phyloP scores from a whole-genome alignment of 2,797 vertebrate genomes.

The Enteromius argenteus region DNA sequence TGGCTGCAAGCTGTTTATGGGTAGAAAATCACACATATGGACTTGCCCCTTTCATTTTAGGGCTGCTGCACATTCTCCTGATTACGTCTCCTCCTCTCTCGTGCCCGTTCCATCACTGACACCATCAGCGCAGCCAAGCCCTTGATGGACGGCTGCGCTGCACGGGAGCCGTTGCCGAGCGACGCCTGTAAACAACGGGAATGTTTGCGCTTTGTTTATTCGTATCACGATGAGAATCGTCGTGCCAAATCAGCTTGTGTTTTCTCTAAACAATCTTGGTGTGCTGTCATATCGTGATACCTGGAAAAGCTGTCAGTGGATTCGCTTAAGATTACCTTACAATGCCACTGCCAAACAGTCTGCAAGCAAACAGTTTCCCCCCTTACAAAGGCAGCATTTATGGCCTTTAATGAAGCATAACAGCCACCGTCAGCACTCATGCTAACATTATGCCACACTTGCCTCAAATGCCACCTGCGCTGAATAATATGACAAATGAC shows the following conservation, averaged over 20 bases:
- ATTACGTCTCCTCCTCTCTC: slow-evolving; percentile 40
- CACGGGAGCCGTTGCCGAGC: slow-evolving; percentile 32
- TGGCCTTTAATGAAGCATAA: slow-evolving; percentile 48
- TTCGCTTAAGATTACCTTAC: slow-evolving; percentile 23
- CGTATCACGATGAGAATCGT: slow-evolving; percentile 40
- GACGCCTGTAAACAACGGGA: slow-evolving; percentile 52
- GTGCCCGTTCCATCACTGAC: slow-evolving; percentile 50
- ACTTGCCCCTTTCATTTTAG: slow-evolving; percentile 50
- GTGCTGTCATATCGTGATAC: slow-evolving; percentile 37
- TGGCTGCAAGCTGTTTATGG: slow-evolving; percentile 63
- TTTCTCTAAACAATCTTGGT: slow-evolving; percentile 34
- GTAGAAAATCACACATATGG: slow-evolving; percentile 56
- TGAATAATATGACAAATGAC: slow-evolving; percentile 41
- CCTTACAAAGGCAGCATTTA: slow-evolving; percentile 37
- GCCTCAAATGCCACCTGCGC: slow-evolving; percentile 46
- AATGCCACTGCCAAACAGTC: slow-evolving; percentile 18
- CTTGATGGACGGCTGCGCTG: slow-evolving; percentile 33
- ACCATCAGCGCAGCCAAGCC: slow-evolving; percentile 25
- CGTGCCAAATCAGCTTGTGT: slow-evolving; percentile 39
- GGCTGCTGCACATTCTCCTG: slow-evolving; percentile 42
- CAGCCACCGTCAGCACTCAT: slow-evolving; percentile 38
- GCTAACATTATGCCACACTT: slow-evolving; percentile 43
- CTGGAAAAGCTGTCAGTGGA: slow-evolving; percentile 18
- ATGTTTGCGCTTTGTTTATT: slow-evolving; percentile 49
- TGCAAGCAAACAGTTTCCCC: neutral